Evolutionary conservation across 2,113 vertebrate species (phyloP).

Genomic region (Beaufortia kweichowensis): DNA sequence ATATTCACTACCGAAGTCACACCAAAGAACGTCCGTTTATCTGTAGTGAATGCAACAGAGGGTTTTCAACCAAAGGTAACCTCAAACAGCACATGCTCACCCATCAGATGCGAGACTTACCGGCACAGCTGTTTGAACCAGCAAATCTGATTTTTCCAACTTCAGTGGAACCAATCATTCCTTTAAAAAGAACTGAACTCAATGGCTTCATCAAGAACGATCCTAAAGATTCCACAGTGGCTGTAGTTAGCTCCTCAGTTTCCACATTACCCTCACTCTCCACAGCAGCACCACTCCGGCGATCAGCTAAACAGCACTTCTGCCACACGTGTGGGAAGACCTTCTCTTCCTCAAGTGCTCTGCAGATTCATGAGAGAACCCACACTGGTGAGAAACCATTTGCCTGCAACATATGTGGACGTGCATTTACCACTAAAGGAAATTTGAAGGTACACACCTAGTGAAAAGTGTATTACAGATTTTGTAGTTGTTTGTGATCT

Average conservation of each 20-base stretch:
- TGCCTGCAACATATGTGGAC: slow-evolving; percentile 96
- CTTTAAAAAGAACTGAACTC: slow-evolving; percentile 85
- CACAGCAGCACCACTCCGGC: slow-evolving; percentile 77
- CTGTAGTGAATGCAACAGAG: slow-evolving; percentile 97
- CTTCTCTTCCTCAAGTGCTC: slow-evolving; percentile 95
- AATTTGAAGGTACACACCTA: slow-evolving; percentile 91
- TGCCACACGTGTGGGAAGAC: slow-evolving; percentile 96
- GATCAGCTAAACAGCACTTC: slow-evolving; percentile 95
- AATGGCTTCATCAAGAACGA: slow-evolving; percentile 88
- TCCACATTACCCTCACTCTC: slow-evolving; percentile 88
- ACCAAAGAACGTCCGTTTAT: slow-evolving; percentile 99
- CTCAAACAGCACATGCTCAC: slow-evolving; percentile 99
- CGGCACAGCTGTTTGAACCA: slow-evolving; percentile 94
- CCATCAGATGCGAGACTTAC: slow-evolving; percentile 97
- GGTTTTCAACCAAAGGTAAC: slow-evolving; percentile 99
- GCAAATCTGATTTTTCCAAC: slow-evolving; percentile 81
- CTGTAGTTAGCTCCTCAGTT: slow-evolving; percentile 79
- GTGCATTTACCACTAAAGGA: slow-evolving; percentile 99
- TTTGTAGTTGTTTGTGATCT: background rate
- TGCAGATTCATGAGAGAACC: slow-evolving; percentile 98
- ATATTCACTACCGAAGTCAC: slow-evolving; percentile 99
- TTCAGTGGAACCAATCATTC: slow-evolving; percentile 74
- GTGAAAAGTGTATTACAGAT: background rate
- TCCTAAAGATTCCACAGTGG: slow-evolving; percentile 77
- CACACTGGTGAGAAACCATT: slow-evolving; percentile 99